Percentiles rank a stretch among this genome's conserved stretches.
These are phyloP conservation scores for Coranthus polyacanthus DNA, from an alignment of 2,797 vertebrate genomes.

Conservation along the genomic window DNA sequence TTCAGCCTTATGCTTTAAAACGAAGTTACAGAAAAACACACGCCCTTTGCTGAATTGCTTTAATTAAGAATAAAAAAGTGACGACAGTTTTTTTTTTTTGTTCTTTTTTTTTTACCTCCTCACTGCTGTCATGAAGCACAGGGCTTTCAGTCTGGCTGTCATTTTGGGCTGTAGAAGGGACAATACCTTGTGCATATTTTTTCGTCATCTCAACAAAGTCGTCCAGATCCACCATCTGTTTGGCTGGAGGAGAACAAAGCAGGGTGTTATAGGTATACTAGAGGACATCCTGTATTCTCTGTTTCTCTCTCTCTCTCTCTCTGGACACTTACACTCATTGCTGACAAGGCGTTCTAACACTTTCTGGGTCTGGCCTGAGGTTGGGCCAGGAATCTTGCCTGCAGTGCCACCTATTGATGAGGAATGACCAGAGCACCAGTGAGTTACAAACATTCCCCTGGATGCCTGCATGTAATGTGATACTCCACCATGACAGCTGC, in stretches of 20 bases:
- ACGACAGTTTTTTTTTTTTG: background rate
- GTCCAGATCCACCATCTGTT: conserved; percentile 90
- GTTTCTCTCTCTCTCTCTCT: conserved; percentile 1
- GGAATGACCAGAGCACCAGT: conserved; percentile 45
- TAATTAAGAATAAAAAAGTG: background rate
- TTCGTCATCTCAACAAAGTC: conserved; percentile 98
- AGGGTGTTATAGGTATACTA: background rate
- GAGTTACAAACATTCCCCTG: conserved; percentile 20
- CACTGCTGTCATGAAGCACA: background rate
- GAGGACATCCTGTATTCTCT: background rate
- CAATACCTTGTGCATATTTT: conserved; percentile 92
- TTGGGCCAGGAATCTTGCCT: conserved; percentile 82
- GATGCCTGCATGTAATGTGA: conserved; percentile 51
- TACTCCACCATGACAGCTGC: conserved; percentile 60
- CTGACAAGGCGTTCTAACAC: conserved; percentile 92
- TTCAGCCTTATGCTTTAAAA: conserved; percentile 56
- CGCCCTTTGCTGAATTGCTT: conserved; percentile 6
- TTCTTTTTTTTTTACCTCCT: conserved; percentile 60
- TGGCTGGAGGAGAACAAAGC: conserved; percentile 78
- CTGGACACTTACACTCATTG: conserved; percentile 87
- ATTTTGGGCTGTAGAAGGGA: conserved; percentile 77
- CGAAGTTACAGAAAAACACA: conserved; percentile 36
- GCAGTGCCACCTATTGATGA: conserved; percentile 72
- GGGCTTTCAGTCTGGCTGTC: conserved; percentile 74
- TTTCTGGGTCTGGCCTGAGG: conserved; percentile 89